A percentile compares a stretch with the other conserved stretches of the same genome.
These are phyloP conservation scores for Dasyprocta punctata DNA, from an alignment of 2,113 vertebrate species.

Conservation along the genomic window DNA sequence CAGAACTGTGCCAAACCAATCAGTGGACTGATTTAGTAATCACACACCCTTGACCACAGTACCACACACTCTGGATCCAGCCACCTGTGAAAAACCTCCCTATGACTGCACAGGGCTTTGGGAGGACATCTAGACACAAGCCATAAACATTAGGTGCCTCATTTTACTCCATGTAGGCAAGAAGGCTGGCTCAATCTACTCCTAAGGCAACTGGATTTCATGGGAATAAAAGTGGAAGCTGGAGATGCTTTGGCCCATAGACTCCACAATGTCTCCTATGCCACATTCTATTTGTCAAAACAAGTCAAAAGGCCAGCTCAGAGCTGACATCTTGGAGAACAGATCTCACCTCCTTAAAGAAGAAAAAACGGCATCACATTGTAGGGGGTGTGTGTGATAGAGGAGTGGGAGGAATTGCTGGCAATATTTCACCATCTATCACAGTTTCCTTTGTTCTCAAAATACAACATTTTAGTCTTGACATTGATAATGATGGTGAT, in stretches of 20 bases:
- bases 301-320: background rate
- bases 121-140: background rate
- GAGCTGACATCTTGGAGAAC: background rate
- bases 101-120: background rate
- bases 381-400: rapidly evolving
- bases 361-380: background rate
- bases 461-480: background rate
- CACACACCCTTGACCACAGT: background rate
- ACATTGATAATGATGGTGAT: background rate
- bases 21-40: background rate
- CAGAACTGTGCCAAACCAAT: background rate
- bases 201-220: background rate
- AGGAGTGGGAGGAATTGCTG: background rate
- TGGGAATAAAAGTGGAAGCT: background rate
- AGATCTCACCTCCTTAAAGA: background rate
- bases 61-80: background rate
- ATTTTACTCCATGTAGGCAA: background rate
- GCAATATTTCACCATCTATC: background rate
- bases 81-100: background rate
- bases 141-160: background rate
- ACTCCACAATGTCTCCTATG: background rate
- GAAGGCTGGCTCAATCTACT: background rate
- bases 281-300: background rate
- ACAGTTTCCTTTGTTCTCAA: background rate
- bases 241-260: background rate